Percentiles rank a stretch among this genome's conserved stretches.
Conservation (phyloP, 2,888 invertebrate genomes). For the Periphyllus acericola region DNA sequence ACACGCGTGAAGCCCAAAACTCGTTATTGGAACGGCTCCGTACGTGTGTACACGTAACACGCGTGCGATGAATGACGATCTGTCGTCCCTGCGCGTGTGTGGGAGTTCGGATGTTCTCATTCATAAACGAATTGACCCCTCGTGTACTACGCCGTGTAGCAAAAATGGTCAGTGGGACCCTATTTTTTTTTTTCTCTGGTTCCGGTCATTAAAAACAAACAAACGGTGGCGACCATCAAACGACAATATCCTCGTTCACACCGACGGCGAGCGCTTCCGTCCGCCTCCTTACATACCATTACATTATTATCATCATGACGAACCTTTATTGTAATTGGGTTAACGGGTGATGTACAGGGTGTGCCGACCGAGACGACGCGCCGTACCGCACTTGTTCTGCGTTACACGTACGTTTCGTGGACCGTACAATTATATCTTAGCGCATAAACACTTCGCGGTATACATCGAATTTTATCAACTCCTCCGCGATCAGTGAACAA, state of each 20-base stretch:
- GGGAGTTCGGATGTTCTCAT: slow-evolving; percentile 61
- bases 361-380: not conserved
- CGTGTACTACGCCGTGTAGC: not conserved
- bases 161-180: slow-evolving; percentile 57
- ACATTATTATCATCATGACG: not conserved
- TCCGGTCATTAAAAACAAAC: slow-evolving; percentile 60
- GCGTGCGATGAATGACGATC: not conserved
- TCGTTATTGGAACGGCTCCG: not conserved
- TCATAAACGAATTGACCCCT: slow-evolving; percentile 57
- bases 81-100: slow-evolving; percentile 36
- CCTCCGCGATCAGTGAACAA: too few relatives aligned
- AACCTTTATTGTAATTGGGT: slow-evolving; percentile 31
- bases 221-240: slow-evolving; percentile 51
- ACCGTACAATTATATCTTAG: too few relatives aligned
- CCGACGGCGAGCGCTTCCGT: slow-evolving; percentile 45
- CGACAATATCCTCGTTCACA: slow-evolving; percentile 61
- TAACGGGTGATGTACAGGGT: slow-evolving; percentile 31
- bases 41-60: not conserved
- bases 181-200: slow-evolving; percentile 26
- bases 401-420: not conserved
- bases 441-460: too few relatives aligned
- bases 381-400: not conserved
- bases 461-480: too few relatives aligned
- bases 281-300: slow-evolving; percentile 19
- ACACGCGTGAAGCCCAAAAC: slow-evolving; percentile 9